Conservation (phyloP, 2,113 vertebrate species). For the sheep (Ovis aries) region ARS-UI_Ramb_v3.0 NC_056057.1:97011001-97011500, state of each 20-base stretch:
- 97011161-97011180: not conserved
- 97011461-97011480: not conserved
- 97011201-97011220: not conserved
- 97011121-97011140: not conserved
- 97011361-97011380: not conserved
- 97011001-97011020: not conserved
- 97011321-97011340: not conserved
- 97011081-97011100: not conserved
- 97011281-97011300: not conserved
- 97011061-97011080: not conserved
- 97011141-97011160: not conserved
- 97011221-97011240: not conserved
- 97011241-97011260: not conserved
- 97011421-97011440: not conserved
- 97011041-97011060: not conserved
- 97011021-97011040: not conserved
- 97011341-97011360: not conserved
- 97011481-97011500: not conserved
- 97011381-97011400: not conserved
- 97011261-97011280: fast-evolving
- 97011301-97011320: not conserved
- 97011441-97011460: not conserved
- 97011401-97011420: not conserved
- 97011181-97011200: not conserved
- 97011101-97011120: not conserved